Conservation (phyloP, 1,140 invertebrate species). For the Campodea augens region DNA sequence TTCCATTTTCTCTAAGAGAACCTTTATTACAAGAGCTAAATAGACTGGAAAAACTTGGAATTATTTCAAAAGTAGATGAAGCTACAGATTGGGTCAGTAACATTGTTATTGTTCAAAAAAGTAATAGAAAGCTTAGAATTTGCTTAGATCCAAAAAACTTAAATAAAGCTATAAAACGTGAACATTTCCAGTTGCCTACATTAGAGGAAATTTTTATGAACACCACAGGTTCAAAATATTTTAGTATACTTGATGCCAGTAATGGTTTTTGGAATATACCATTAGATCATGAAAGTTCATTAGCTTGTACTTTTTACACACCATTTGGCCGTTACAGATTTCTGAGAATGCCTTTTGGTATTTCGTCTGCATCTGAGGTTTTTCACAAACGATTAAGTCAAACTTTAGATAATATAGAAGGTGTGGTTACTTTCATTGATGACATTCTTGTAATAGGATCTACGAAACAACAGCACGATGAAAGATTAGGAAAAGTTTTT, state of each 20-base stretch:
- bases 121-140: constrained; percentile 16
- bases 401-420: constrained; percentile 17
- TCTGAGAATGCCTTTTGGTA: constrained; percentile 19
- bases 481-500: constrained; percentile 18
- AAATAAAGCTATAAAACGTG: constrained; percentile 17
- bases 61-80: constrained; percentile 15
- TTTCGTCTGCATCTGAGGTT: constrained; percentile 17
- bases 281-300: constrained; percentile 12
- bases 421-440: constrained; percentile 20
- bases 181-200: constrained; percentile 11
- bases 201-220: constrained; percentile 11
- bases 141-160: constrained; percentile 19
- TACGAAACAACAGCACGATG: constrained; percentile 16
- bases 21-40: constrained; percentile 13
- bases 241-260: constrained; percentile 14
- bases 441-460: constrained; percentile 20
- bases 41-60: constrained; percentile 13
- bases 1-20: not conserved
- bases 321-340: not conserved
- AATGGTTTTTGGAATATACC: constrained; percentile 16
- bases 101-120: constrained; percentile 13
- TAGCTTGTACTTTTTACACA: not conserved
- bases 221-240: constrained; percentile 9
- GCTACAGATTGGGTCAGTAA: constrained; percentile 20
- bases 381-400: constrained; percentile 19